These are phyloP conservation scores for Deroptyus accipitrinus DNA, from an alignment of 2,113 vertebrate species.

Conservation along the genomic window DNA sequence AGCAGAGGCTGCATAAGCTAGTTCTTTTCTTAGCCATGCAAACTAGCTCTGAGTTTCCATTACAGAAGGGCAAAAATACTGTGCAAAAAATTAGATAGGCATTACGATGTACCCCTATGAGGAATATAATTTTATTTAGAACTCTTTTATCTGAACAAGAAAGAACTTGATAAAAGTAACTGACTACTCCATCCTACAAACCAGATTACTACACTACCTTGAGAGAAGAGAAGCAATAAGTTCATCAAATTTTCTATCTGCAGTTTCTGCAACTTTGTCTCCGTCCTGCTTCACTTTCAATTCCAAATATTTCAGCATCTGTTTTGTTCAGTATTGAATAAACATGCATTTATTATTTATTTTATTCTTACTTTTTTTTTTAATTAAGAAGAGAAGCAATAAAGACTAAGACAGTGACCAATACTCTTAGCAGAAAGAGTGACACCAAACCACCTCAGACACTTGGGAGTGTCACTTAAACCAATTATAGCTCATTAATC, in stretches of 20 bases:
- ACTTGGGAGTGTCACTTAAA: not conserved
- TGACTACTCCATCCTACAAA: not conserved
- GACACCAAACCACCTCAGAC: not conserved
- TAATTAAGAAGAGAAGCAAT: not conserved
- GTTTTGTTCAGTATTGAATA: constrained; percentile 7
- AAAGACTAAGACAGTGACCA: not conserved
- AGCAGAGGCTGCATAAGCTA: not conserved
- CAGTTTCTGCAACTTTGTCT: constrained; percentile 27
- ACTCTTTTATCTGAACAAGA: not conserved
- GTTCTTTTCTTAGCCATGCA: not conserved
- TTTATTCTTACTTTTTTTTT: not conserved
- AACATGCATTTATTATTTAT: not conserved
- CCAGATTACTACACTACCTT: constrained; percentile 62
- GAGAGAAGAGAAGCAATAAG: constrained; percentile 63
- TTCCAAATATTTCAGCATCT: constrained; percentile 68
- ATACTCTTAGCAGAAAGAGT: not conserved
- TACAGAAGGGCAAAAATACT: not conserved
- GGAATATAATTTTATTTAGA: not conserved
- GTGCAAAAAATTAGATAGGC: not conserved
- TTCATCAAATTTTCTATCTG: constrained; percentile 59
- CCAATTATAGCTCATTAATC: not conserved
- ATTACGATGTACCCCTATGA: not conserved
- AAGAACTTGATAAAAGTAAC: not conserved
- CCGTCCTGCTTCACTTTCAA: constrained; percentile 54
- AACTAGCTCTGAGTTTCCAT: not conserved